Percentiles rank a stretch among this genome's conserved stretches.
Evolutionary conservation across 2,888 invertebrate species (phyloP).

Genomic region (Chymomyza procnemis): DNA sequence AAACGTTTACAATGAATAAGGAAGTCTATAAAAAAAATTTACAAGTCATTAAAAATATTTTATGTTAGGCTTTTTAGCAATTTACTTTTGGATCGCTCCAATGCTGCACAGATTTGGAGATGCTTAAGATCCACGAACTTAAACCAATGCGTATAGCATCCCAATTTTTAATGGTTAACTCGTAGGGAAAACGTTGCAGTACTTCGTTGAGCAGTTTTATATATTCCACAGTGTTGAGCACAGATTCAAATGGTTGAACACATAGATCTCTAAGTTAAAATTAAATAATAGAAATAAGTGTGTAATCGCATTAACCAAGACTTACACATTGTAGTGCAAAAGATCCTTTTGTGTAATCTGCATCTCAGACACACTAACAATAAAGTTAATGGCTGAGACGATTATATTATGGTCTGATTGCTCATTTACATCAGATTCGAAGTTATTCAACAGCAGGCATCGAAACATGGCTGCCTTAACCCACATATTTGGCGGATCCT

Average conservation of each 20-base stretch:
- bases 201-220: constrained; percentile 74
- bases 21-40: constrained; percentile 76
- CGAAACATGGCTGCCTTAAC: constrained; percentile 68
- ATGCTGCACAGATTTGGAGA: constrained; percentile 76
- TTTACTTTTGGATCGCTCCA: constrained; percentile 81
- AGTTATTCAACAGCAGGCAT: constrained; percentile 73
- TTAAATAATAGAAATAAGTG: not conserved
- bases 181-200: constrained; percentile 69
- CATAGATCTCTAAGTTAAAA: constrained; percentile 59
- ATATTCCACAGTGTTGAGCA: constrained; percentile 71
- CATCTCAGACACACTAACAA: constrained; percentile 74
- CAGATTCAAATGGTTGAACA: constrained; percentile 51
- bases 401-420: constrained; percentile 73
- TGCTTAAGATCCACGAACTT: constrained; percentile 83
- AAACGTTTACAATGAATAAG: constrained; percentile 80
- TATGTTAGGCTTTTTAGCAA: not conserved
- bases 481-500: constrained; percentile 66
- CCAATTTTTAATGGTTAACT: constrained; percentile 81
- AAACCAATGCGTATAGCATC: constrained; percentile 86
- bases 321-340: constrained; percentile 80
- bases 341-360: constrained; percentile 72
- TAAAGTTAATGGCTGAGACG: constrained; percentile 57
- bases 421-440: constrained; percentile 66
- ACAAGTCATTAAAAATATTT: not conserved
- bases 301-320: not conserved